phyloP scores from a whole-genome alignment of 2,113 vertebrate genomes.

The Zonotrichia leucophrys region DNA sequence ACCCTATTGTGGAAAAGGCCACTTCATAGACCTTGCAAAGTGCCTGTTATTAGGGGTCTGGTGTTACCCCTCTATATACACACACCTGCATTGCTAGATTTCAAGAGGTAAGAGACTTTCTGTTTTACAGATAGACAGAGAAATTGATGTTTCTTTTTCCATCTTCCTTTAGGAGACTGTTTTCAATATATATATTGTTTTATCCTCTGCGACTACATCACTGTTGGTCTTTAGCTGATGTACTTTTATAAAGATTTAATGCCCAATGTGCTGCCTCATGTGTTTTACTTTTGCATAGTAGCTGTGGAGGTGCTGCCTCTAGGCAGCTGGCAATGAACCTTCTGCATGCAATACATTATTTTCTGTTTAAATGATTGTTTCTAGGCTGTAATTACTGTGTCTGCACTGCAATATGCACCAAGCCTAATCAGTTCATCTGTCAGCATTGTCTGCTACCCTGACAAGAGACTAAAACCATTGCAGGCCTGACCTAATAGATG shows the following conservation, averaged over 20 bases:
- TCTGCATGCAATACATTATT: not conserved
- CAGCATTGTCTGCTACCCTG: not conserved
- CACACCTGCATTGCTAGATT: not conserved
- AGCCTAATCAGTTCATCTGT: constrained; percentile 33
- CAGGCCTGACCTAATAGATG: not conserved
- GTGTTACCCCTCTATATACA: not conserved
- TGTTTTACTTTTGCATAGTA: not conserved
- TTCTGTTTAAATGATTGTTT: constrained; percentile 34
- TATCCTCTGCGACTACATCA: not conserved
- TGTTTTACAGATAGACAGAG: not conserved
- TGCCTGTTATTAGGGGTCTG: not conserved
- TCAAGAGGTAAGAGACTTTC: not conserved
- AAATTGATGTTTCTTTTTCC: not conserved
- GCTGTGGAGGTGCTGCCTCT: not conserved
- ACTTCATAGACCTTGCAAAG: not conserved
- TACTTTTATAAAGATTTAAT: not conserved
- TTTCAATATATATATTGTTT: not conserved
- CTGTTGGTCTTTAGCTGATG: not conserved
- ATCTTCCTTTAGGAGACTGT: not conserved
- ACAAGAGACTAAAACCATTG: not conserved
- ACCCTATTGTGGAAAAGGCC: not conserved
- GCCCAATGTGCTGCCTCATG: not conserved
- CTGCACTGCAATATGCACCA: not conserved
- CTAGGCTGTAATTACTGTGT: constrained; percentile 35
- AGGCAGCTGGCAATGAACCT: constrained; percentile 31